These are phyloP conservation scores for Phymatocera aterrima DNA, from an alignment of 2,888 invertebrate genomes.

Conservation along the genomic window DNA sequence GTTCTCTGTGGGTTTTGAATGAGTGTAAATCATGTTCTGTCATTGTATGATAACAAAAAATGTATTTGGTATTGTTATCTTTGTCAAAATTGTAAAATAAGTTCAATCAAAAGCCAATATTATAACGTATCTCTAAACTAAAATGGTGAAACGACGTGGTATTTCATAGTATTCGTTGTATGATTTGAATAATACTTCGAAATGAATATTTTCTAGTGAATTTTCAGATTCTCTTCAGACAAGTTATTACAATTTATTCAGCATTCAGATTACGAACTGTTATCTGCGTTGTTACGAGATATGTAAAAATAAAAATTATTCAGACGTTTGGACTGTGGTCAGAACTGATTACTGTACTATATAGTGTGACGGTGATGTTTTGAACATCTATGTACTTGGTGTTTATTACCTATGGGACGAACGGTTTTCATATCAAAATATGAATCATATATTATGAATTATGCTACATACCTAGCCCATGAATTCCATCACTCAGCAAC, in stretches of 20 bases:
- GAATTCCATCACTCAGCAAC: neutral
- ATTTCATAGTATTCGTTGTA: neutral
- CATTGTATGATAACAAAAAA: neutral
- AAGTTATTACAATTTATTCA: neutral
- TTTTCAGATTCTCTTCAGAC: constrained; percentile 6
- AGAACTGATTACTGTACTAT: neutral
- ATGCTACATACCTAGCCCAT: too few species aligned
- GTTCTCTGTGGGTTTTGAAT: constrained; percentile 31
- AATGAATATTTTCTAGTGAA: neutral
- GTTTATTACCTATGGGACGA: neutral
- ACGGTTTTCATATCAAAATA: neutral
- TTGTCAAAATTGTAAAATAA: neutral
- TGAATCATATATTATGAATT: neutral
- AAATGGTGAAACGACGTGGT: too few species aligned
- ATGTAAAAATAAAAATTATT: neutral
- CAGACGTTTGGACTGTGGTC: neutral
- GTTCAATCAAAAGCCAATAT: neutral
- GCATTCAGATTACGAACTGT: neutral
- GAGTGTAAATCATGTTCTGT: constrained; percentile 24
- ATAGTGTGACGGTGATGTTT: neutral
- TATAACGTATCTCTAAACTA: too few species aligned
- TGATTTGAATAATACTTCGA: neutral
- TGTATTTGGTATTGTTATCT: constrained; percentile 7
- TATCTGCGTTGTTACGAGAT: constrained; percentile 1
- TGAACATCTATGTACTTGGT: neutral